Evolutionary conservation across 2,113 vertebrate genomes (phyloP), one percentile per base, ranked within the genome.

Genomic region (Ibidorhyncha struthersii): DNA sequence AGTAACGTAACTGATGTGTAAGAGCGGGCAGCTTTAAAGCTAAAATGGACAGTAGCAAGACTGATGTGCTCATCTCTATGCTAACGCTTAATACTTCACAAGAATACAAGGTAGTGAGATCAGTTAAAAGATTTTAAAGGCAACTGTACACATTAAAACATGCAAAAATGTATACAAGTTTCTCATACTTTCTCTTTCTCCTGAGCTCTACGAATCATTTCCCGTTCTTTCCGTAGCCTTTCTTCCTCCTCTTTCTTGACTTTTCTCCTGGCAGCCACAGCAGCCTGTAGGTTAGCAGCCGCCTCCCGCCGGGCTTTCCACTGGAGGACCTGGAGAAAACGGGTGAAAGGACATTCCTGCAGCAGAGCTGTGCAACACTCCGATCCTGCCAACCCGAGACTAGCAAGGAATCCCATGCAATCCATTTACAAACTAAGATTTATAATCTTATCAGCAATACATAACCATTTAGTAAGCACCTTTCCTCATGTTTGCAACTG

Each of bases 261-360:
- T 85, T 97, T 98, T 92, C 97, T 98, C 96, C 98, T 97, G 63
- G 98, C 97, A 96, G 98, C 98, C 73, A 99, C 97, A 78, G 98
- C 98, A 92, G 98, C 98, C 97, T 99, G 99, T 47, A 99, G 96
- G 90, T 92, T 97, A 10, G 98, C 97, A 91, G 98, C 97, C 97
- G 99, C 99, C 96, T 99, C 98, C 97, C 99, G 99, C 86, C 98
- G 99, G 45, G 95, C 97, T 88, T 97, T 98, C 99, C 99, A 99
- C 58, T 98, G 98, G 53, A 98, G 97, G 93, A 99, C 98, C 99
- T 99, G 95, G 63, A 97, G 84, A 85, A 82, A 90, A 67, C 1
- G 5, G 74, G 69, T 25, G 69, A 82, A 49, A 29, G 47, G 43
- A 52, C 34, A 76, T 52, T 32, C 23, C 30, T 52, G 41, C 66